Evolutionary conservation across 1,140 invertebrate genomes (phyloP).

Genomic region (Tenebrio molitor): DNA sequence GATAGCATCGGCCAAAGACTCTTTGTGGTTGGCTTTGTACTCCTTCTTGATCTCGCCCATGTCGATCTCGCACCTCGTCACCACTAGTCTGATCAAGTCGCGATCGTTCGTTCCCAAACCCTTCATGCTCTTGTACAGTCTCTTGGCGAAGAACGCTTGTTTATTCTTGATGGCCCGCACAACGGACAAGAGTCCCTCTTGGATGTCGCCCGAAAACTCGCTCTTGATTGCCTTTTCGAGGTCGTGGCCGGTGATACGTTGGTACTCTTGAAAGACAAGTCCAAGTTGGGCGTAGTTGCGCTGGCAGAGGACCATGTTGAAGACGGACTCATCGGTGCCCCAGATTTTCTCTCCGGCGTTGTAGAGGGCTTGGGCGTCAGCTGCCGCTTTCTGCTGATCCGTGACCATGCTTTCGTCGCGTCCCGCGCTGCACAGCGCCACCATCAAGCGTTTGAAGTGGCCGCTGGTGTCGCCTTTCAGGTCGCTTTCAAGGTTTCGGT

Average conservation of each 20-base stretch:
- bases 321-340: conserved; percentile 80
- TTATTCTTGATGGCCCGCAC: conserved; percentile 59
- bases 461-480: conserved; percentile 90
- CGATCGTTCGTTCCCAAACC: conserved; percentile 89
- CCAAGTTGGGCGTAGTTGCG: conserved; percentile 75
- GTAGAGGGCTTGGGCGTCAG: conserved; percentile 72
- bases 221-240: conserved; percentile 88
- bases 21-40: conserved; percentile 84
- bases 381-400: conserved; percentile 65
- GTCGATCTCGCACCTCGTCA: conserved; percentile 90
- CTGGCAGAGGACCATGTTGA: conserved; percentile 75
- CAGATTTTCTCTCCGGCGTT: conserved; percentile 72
- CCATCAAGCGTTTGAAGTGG: conserved; percentile 86
- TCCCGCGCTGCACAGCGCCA: conserved; percentile 80
- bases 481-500: conserved; percentile 82
- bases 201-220: conserved; percentile 92
- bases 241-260: conserved; percentile 82
- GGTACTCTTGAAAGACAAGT: conserved; percentile 83
- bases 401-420: conserved; percentile 62
- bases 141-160: conserved; percentile 61
- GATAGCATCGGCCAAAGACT: conserved; percentile 85
- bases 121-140: conserved; percentile 86
- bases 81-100: conserved; percentile 88
- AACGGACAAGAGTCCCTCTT: conserved; percentile 82
- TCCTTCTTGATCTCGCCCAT: conserved; percentile 87